Conservation (phyloP, 2,888 invertebrate genomes). For the Himalopsyche anomala region DNA sequence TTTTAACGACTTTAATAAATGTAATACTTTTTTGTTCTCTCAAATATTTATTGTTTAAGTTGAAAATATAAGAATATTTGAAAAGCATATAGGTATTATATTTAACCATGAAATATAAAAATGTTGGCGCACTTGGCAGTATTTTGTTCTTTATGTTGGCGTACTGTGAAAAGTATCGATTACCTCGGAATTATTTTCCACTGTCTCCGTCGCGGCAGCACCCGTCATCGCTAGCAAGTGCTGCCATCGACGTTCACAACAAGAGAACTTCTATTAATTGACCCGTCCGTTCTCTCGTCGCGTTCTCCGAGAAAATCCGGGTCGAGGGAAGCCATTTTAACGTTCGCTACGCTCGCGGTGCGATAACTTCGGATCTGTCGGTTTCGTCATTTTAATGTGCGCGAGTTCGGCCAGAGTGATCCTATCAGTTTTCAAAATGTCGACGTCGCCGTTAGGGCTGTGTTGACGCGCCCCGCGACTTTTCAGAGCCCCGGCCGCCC, state of each 20-base stretch:
- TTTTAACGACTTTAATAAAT: not conserved
- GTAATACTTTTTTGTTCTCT: not conserved
- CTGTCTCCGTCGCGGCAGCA: constrained; percentile 57
- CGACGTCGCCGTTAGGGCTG: constrained; percentile 62
- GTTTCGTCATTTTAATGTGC: constrained; percentile 51
- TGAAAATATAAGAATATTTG: no score
- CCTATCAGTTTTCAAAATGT: constrained; percentile 54
- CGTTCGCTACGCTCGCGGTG: constrained; percentile 54
- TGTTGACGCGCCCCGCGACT: constrained; percentile 61
- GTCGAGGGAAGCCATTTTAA: constrained; percentile 62
- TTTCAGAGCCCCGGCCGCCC: constrained; percentile 67
- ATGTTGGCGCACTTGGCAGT: not conserved
- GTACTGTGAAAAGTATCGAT: constrained; percentile 56
- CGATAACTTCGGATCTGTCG: constrained; percentile 44
- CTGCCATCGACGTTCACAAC: constrained; percentile 55
- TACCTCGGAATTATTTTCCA: constrained; percentile 52
- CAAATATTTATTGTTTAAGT: not conserved
- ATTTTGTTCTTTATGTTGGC: constrained; percentile 40
- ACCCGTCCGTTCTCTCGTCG: constrained; percentile 61
- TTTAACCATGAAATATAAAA: not conserved
- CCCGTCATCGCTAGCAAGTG: constrained; percentile 54
- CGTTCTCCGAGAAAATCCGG: constrained; percentile 62
- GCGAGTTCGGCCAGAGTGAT: constrained; percentile 56
- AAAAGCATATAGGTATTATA: not conserved
- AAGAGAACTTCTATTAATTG: constrained; percentile 58